phyloP scores from a whole-genome alignment of 2,797 vertebrate species.

The Echeneis naucrates region DNA sequence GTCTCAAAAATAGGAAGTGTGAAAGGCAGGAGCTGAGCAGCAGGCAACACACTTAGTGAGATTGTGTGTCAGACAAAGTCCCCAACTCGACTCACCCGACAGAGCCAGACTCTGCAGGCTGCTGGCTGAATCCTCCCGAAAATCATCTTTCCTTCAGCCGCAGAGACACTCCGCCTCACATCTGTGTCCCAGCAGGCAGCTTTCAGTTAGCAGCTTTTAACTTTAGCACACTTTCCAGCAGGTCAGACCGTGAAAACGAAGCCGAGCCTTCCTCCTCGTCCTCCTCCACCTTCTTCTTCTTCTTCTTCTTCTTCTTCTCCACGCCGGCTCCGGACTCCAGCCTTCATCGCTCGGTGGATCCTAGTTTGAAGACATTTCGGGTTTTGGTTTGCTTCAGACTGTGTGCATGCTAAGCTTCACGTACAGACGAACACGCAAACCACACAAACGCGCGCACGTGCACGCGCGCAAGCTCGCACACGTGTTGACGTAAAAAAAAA shows the following conservation, averaged over 20 bases:
- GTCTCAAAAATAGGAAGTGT: constrained; percentile 52
- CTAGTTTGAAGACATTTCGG: background rate
- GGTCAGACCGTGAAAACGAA: constrained; percentile 29
- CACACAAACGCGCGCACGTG: too few relatives aligned
- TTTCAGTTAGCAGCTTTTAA: background rate
- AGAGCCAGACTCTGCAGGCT: constrained; percentile 66
- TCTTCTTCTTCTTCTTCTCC: constrained; percentile 40
- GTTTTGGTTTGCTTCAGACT: background rate
- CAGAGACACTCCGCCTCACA: constrained; percentile 6
- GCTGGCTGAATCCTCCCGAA: constrained; percentile 69
- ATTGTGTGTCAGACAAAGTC: background rate
- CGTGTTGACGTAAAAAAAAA: constrained; percentile 74
- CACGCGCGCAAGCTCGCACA: constrained; percentile 50
- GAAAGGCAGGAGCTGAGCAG: background rate
- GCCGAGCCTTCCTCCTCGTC: constrained; percentile 40
- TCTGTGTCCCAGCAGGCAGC: background rate
- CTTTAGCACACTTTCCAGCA: constrained; percentile 1
- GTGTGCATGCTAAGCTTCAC: constrained; percentile 54
- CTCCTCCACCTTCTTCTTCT: too few relatives aligned
- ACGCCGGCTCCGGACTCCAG: background rate
- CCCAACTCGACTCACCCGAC: constrained; percentile 67
- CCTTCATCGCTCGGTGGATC: constrained; percentile 43
- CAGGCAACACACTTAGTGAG: background rate
- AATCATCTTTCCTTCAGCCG: constrained; percentile 72
- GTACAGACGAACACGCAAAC: too few relatives aligned